phyloP scores from a whole-genome alignment of 2,888 invertebrate species.

The Drosophila flavopinicola region DNA sequence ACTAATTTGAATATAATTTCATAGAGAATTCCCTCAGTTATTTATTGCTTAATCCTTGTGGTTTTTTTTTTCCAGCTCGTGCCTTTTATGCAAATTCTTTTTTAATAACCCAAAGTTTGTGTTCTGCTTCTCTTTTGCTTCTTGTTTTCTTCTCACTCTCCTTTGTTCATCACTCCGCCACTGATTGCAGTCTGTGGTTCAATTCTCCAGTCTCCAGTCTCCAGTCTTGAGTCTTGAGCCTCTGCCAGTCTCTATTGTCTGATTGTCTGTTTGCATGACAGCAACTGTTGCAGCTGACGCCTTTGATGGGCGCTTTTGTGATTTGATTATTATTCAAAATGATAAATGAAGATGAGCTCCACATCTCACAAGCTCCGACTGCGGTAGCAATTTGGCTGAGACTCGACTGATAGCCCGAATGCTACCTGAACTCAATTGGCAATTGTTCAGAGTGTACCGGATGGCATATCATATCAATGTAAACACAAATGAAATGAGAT shows the following conservation, averaged over 20 bases:
- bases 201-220: not conserved
- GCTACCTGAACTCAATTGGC: slow-evolving; percentile 58
- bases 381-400: slow-evolving; percentile 75
- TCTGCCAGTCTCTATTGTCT: slow-evolving; percentile 37
- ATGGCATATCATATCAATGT: slow-evolving; percentile 32
- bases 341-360: slow-evolving; percentile 77
- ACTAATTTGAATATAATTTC: slow-evolving; percentile 81
- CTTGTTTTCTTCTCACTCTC: slow-evolving; percentile 11
- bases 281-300: slow-evolving; percentile 49
- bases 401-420: slow-evolving; percentile 46
- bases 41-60: slow-evolving; percentile 80
- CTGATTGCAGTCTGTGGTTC: slow-evolving; percentile 48
- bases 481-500: not conserved
- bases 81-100: slow-evolving; percentile 81
- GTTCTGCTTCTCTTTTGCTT: slow-evolving; percentile 3
- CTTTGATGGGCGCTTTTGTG: slow-evolving; percentile 67
- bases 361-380: slow-evolving; percentile 20
- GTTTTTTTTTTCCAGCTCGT: slow-evolving; percentile 50
- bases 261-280: slow-evolving; percentile 35
- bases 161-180: slow-evolving; percentile 29
- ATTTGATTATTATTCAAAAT: slow-evolving; percentile 81
- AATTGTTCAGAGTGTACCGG: slow-evolving; percentile 22
- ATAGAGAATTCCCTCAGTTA: slow-evolving; percentile 63
- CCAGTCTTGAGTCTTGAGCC: too few relatives aligned
- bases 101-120: slow-evolving; percentile 73